Base-by-base conservation (phyloP, 1,140 invertebrate genomes). In the Drosophila ogumai region DNA sequence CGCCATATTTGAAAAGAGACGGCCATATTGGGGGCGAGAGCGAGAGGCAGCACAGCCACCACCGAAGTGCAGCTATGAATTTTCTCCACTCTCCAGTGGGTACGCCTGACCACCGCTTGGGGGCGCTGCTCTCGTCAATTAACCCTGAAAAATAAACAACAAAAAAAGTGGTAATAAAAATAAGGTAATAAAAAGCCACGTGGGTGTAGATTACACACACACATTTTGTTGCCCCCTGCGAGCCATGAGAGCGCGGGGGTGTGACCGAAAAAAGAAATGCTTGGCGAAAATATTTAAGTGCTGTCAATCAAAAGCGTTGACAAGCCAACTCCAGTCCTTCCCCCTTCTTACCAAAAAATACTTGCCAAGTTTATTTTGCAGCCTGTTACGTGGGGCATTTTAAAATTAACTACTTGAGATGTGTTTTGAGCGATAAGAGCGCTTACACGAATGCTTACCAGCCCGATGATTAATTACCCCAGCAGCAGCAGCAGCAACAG, bases 401-500 rank as follows among this genome's bases (percentile, higher is more conserved):
- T 79, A 74, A 88, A 88, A 88, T 88, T 88, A 88, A 88, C 84
- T 90, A 90, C 85, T 90, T 84, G 61, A 73, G 84, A 88, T 88
- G 80, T 88, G 85, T 88, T 88, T 82, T 71, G 47, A 49, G 73
- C 80, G 84, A 90, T 88, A 88, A 88, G 85, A 76, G 85, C 77
- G 68, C 85, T 90, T 88, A 88, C 84, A 88, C 84, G 84, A 88
- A 88, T 88, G 84, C 84, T 90, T 88, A 88, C 73, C 81, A 90
- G 80, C 73, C 85, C 49, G 81, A 88, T 88, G 84, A 88, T 88
- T 88, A 88, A 88, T 88, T 87, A 87, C 76, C 72, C 57, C 40
- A 61, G 47, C 47, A 40, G 54, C 57, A 69, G 32, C 50, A 80
- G 3, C 44, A 38, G 13, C 36, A 36, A n/a, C n/a, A n/a, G 15